Evolutionary conservation across 2,113 vertebrate genomes (phyloP).

Genomic region (Abramis brama): DNA sequence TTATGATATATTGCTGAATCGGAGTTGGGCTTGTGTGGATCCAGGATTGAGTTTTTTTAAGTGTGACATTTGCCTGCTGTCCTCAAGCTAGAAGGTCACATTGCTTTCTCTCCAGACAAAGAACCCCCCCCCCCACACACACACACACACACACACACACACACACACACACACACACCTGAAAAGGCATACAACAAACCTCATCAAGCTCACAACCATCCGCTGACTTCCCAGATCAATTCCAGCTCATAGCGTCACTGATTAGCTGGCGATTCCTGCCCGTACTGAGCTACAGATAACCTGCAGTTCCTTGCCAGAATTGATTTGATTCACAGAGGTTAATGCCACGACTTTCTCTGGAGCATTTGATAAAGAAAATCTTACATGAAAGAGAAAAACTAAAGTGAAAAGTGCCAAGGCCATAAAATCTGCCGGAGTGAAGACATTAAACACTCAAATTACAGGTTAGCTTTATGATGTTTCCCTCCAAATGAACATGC

Average conservation of each 20-base stretch:
- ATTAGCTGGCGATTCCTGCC: conserved; percentile 32
- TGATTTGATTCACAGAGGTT: conserved; percentile 63
- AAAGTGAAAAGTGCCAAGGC: conserved; percentile 8
- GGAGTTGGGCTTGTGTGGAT: conserved; percentile 3
- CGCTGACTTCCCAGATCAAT: conserved; percentile 45
- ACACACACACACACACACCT: too few relatives aligned
- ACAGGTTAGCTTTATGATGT: conserved; percentile 17
- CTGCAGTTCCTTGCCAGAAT: conserved; percentile 57
- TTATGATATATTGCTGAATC: conserved; percentile 27
- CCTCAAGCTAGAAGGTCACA: conserved; percentile 25
- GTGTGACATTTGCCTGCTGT: conserved; percentile 48
- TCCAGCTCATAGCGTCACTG: conserved; percentile 52
- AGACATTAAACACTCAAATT: not conserved
- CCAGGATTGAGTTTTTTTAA: conserved; percentile 26
- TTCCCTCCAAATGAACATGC: conserved; percentile 4
- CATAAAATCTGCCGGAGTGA: conserved; percentile 5
- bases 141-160: too few relatives aligned
- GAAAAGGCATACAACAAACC: conserved; percentile 2
- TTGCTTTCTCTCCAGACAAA: conserved; percentile 18
- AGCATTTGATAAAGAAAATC: conserved; percentile 53
- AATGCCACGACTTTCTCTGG: conserved; percentile 56
- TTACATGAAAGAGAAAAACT: conserved; percentile 33
- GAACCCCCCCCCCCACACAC: not conserved
- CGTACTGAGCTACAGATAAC: conserved; percentile 46
- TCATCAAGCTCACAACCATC: conserved; percentile 12